Percentiles rank a stretch among this genome's conserved stretches.
These are phyloP conservation scores for Megalurothrips usitatus DNA, from an alignment of 2,888 invertebrate genomes.

Conservation along the genomic window DNA sequence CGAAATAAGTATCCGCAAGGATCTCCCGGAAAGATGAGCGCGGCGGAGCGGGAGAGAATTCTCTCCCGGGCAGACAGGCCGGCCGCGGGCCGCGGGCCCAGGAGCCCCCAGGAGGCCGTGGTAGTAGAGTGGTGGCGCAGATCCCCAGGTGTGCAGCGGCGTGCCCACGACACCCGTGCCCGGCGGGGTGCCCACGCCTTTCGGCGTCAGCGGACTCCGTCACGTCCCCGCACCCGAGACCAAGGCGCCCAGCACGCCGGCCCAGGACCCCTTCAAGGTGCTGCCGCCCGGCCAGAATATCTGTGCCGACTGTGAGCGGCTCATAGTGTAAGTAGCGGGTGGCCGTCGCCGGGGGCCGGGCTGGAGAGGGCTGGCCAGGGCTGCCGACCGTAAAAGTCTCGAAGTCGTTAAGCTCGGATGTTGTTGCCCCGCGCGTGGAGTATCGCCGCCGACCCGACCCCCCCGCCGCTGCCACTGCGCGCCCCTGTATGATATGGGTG, in stretches of 20 bases:
- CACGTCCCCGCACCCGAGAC: conserved; percentile 72
- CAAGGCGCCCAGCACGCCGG: conserved; percentile 54
- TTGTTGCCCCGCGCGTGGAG: background rate
- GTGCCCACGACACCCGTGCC: conserved; percentile 42
- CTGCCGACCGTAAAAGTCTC: background rate
- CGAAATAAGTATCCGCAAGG: no score
- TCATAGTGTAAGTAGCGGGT: conserved; percentile 84
- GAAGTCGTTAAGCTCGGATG: background rate
- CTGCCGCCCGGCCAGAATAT: conserved; percentile 85
- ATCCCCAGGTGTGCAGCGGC: conserved; percentile 48
- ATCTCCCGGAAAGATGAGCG: no score
- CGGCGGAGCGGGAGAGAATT: no score
- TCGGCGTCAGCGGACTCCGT: conserved; percentile 54
- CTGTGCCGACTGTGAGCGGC: conserved; percentile 94
- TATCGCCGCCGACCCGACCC: background rate
- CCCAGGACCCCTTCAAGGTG: conserved; percentile 48
- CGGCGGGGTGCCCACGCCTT: conserved; percentile 38
- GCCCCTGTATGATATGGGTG: conserved; percentile 17
- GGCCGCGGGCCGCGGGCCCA: background rate
- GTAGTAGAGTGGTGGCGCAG: conserved; percentile 38
- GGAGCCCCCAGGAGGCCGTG: no score
- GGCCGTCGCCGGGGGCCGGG: background rate
- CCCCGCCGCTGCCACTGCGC: background rate
- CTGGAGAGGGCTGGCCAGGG: no score
- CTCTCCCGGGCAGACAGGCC: background rate